Evolutionary conservation across 2,113 vertebrate genomes (phyloP).

Genomic region (Sula dactylatra): DNA sequence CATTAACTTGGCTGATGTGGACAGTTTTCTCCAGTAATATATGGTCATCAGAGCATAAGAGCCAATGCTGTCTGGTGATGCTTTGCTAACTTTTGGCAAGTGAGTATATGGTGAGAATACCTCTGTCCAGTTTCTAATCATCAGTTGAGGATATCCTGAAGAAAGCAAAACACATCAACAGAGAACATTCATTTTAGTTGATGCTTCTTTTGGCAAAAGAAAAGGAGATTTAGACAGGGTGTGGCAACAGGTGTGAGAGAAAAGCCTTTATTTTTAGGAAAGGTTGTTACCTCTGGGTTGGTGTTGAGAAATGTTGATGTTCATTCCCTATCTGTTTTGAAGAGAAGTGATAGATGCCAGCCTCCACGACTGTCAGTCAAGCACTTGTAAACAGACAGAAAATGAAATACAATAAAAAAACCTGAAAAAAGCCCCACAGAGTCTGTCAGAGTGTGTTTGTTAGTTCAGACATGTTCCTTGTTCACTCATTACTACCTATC

Average conservation of each 20-base stretch:
- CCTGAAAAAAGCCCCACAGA: background rate
- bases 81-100: background rate
- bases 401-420: slow-evolving; percentile 25
- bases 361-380: slow-evolving; percentile 8
- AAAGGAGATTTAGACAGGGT: background rate
- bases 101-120: background rate
- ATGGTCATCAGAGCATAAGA: background rate
- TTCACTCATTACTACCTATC: background rate
- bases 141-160: background rate
- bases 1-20: background rate
- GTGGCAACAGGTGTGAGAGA: background rate
- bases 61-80: background rate
- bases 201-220: background rate
- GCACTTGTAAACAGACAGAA: background rate
- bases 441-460: background rate
- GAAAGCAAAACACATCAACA: background rate
- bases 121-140: background rate
- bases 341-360: slow-evolving; percentile 18
- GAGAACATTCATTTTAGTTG: background rate
- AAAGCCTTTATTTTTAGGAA: background rate
- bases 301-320: background rate
- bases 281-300: background rate
- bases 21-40: background rate
- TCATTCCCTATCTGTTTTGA: slow-evolving; percentile 4
- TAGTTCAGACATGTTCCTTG: background rate